Percentiles rank a stretch among this genome's conserved stretches.
These are phyloP conservation scores for Crenichthys baileyi DNA, from an alignment of 2,797 vertebrate genomes.

Conservation along the genomic window DNA sequence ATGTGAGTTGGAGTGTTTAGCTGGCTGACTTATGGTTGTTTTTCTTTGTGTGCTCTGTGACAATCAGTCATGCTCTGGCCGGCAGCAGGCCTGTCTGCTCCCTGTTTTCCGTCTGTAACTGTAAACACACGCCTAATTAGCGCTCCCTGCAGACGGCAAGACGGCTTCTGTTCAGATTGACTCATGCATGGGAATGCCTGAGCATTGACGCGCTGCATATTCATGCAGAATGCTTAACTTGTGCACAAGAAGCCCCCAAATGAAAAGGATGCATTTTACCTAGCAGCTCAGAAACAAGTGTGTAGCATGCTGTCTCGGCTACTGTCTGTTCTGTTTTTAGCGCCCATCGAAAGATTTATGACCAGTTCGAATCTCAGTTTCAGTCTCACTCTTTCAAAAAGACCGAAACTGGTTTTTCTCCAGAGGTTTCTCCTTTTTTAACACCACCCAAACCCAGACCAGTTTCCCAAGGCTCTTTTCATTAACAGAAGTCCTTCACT, in stretches of 20 bases:
- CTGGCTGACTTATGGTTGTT: slow-evolving; percentile 57
- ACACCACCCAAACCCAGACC: too few relatives aligned
- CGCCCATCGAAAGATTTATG: slow-evolving; percentile 42
- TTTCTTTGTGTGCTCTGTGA: slow-evolving; percentile 47
- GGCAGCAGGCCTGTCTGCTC: slow-evolving; percentile 48
- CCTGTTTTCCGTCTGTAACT: slow-evolving; percentile 64
- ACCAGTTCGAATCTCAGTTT: not conserved
- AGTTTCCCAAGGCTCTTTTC: too few relatives aligned
- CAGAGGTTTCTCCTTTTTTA: not conserved
- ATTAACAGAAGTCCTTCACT: too few relatives aligned
- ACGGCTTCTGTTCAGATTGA: slow-evolving; percentile 65
- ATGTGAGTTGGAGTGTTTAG: slow-evolving; percentile 25
- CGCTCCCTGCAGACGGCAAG: slow-evolving; percentile 63
- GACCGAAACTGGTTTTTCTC: not conserved
- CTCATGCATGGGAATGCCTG: slow-evolving; percentile 7
- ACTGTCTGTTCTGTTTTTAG: slow-evolving; percentile 30
- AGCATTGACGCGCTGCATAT: not conserved
- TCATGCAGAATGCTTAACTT: not conserved
- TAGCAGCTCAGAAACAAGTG: not conserved
- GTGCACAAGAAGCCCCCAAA: not conserved
- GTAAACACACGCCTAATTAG: slow-evolving; percentile 71
- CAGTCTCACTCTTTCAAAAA: too few relatives aligned
- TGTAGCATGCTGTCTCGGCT: not conserved
- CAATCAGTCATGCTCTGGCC: slow-evolving; percentile 53
- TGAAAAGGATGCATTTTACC: not conserved